A percentile compares a stretch with the other conserved stretches of the same genome.
Conservation (phyloP, 2,113 vertebrate genomes). For the Dipodomys stephensi region DNA sequence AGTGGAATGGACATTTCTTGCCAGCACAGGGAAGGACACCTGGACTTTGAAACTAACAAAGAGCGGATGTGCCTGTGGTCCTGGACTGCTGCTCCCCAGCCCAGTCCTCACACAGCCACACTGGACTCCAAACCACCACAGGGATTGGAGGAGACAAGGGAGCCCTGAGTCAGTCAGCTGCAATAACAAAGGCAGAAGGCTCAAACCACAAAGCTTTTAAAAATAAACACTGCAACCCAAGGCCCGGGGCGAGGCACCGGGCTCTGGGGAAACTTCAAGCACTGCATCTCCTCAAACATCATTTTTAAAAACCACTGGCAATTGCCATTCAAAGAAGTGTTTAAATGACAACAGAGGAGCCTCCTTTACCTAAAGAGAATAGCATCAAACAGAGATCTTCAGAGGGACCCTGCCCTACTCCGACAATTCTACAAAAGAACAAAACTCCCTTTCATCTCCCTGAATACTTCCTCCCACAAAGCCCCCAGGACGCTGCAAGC, state of each 20-base stretch:
- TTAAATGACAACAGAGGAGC: conserved; percentile 32
- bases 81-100: conserved; percentile 26
- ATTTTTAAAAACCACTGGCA: neutral
- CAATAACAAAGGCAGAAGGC: conserved; percentile 85
- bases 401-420: neutral
- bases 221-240: conserved; percentile 60
- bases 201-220: conserved; percentile 48
- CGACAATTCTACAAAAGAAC: neutral
- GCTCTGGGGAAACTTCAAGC: neutral
- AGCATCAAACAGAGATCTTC: neutral
- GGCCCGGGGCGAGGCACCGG: neutral
- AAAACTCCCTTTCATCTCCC: neutral
- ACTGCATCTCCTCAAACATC: neutral
- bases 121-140: conserved; percentile 67
- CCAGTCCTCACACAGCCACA: conserved; percentile 79
- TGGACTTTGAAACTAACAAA: conserved; percentile 80
- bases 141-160: conserved; percentile 51
- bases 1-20: neutral
- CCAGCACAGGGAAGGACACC: conserved; percentile 60
- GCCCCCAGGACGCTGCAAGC: neutral
- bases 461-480: neutral
- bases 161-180: conserved; percentile 86
- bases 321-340: neutral
- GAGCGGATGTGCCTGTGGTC: conserved; percentile 70
- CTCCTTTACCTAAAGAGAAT: neutral